These are phyloP conservation scores for Umimayanthus chanpuru DNA, from an alignment of 92 coral and sea anemone genomes.

Conservation along the genomic window DNA sequence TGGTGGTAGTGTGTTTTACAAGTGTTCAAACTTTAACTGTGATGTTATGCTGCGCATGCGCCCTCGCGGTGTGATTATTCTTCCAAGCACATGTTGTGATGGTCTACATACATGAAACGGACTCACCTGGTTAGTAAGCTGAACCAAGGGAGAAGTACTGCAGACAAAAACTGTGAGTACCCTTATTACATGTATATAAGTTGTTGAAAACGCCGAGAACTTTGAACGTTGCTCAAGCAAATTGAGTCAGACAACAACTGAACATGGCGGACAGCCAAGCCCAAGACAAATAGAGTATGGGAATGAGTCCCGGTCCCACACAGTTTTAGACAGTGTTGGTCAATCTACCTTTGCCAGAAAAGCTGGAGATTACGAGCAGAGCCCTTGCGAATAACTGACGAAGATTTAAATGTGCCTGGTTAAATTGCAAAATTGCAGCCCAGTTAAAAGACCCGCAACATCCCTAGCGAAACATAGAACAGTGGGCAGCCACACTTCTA, in stretches of 20 bases:
- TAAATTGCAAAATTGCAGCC: background rate
- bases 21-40: too few species aligned
- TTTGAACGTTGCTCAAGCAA: too few species aligned
- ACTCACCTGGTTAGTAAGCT: too few species aligned
- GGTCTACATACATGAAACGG: too few species aligned
- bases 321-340: too few species aligned
- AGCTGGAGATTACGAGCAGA: constrained; percentile 28
- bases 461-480: constrained; percentile 43
- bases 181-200: background rate
- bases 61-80: too few species aligned
- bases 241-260: background rate
- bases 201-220: too few species aligned
- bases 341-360: too few species aligned
- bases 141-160: background rate
- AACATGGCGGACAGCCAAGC: background rate
- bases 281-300: background rate
- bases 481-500: constrained; percentile 43
- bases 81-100: too few species aligned
- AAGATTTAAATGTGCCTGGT: constrained; percentile 44
- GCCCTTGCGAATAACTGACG: constrained; percentile 41
- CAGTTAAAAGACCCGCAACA: background rate
- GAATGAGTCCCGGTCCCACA: background rate
- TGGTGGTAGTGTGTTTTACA: too few species aligned
- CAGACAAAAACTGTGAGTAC: background rate
- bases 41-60: too few species aligned